These are phyloP conservation scores for Cantharis lateralis DNA, from an alignment of 2,888 invertebrate species.

Conservation along the genomic window DNA sequence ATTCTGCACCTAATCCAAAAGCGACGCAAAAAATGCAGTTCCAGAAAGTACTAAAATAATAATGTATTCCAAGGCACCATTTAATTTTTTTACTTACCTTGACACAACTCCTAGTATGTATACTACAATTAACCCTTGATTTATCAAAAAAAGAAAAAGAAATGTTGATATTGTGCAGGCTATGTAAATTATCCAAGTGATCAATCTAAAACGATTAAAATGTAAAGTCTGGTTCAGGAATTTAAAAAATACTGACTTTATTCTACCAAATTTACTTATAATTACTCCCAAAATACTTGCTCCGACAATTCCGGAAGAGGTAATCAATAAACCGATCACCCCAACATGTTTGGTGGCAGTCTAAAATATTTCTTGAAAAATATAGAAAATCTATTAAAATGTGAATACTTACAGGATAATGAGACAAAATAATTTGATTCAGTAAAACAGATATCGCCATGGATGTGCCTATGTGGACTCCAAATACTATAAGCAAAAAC, in stretches of 20 bases:
- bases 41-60: conserved; percentile 90
- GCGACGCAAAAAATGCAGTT: conserved; percentile 94
- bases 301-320: not conserved
- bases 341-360: not conserved
- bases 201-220: not conserved
- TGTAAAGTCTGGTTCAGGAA: not conserved
- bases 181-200: not conserved
- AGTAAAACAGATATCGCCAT: not conserved
- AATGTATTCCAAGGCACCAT: not conserved
- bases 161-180: not conserved
- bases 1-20: conserved; percentile 93
- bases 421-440: not conserved
- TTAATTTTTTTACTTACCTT: not conserved
- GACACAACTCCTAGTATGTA: not conserved
- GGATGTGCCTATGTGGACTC: not conserved
- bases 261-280: not conserved
- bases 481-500: not conserved
- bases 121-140: not conserved
- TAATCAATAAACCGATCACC: not conserved
- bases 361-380: not conserved
- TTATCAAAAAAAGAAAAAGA: not conserved
- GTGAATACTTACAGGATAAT: not conserved
- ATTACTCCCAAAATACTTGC: not conserved
- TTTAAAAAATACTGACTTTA: not conserved
- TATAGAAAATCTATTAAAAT: not conserved